Base-by-base conservation (phyloP, 1,140 invertebrate genomes). In the Drosophila micromelanica region DNA sequence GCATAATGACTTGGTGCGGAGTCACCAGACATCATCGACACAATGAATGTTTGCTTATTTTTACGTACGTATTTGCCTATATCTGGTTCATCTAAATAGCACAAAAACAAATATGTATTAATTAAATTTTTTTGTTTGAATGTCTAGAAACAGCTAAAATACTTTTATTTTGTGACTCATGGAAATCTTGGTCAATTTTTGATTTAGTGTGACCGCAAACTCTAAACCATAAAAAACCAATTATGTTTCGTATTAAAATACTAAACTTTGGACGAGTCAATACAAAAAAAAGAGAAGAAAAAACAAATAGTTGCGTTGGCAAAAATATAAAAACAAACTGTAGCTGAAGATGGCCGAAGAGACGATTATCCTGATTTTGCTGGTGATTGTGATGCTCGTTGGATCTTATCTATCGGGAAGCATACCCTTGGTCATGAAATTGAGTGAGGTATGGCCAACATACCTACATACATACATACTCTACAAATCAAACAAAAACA, bases 391-490 rank as follows among this genome's bases (percentile, higher is more conserved):
- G 49, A 99, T 99, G 98, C 93, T 99, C 51, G 93, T 98, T 43
- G 98, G 98, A 1, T 99, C 98, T 64, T 99, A 98, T 93, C 91
- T 99, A 30, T 95, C 98, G 71, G 99, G 99, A 48, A 97, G 95
- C 63, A 96, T 99, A 80, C 99, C 99, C 23, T 93, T 99, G 70
- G 95, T 98, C 62, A 96, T 99, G 85, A 95, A 94, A 81, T 95
- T 99, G 90, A 98, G 98, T 45, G 98, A 99, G 96, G 98, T 98
- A 45, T 23, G 8, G n/a, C 32, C 3, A 35, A 15, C 3, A 45
- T 54, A 32, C 3, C 23, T 30, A n/a, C 9, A n/a, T 35, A n/a
- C 11, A 17, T 35, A 35, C 9, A 35, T 7, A 35, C 32, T 35
- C 32, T 7, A 7, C 1, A 2, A 35, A 27, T 27, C 5, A 27